Evolutionary conservation across 2,888 invertebrate genomes (phyloP).

Genomic region (Fissipunctia ypsillon): DNA sequence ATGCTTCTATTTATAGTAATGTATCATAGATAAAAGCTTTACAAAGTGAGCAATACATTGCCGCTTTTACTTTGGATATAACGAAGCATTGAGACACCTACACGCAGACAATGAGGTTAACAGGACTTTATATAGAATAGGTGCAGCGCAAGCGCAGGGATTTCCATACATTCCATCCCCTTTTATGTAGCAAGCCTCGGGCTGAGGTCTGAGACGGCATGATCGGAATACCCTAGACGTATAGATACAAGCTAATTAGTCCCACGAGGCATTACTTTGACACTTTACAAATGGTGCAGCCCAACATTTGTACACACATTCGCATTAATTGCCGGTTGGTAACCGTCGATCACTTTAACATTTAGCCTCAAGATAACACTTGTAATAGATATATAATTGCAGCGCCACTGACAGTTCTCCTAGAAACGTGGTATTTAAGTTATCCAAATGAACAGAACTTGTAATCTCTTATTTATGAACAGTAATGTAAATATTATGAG

Average conservation of each 20-base stretch:
- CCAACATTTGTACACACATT: constrained; percentile 57
- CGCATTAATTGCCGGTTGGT: constrained; percentile 62
- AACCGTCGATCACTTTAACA: constrained; percentile 60
- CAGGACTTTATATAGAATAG: constrained; percentile 53
- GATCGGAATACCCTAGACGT: constrained; percentile 54
- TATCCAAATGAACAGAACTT: constrained; percentile 44
- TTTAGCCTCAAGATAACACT: constrained; percentile 61
- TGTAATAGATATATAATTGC: constrained; percentile 62
- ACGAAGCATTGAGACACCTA: constrained; percentile 68
- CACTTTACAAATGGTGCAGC: constrained; percentile 61
- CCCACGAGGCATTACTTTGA: constrained; percentile 61
- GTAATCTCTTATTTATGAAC: constrained; percentile 51
- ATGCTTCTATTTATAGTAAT: constrained; percentile 63
- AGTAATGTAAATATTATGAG: constrained; percentile 55
- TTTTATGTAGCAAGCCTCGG: constrained; percentile 68
- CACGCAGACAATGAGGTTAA: constrained; percentile 54
- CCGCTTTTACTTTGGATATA: constrained; percentile 53
- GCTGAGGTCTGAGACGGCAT: constrained; percentile 65
- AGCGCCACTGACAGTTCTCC: constrained; percentile 46
- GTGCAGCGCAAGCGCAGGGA: constrained; percentile 50
- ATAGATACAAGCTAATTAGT: constrained; percentile 62
- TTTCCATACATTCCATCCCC: constrained; percentile 69
- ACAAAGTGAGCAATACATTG: constrained; percentile 62
- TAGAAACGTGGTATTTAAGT: constrained; percentile 50
- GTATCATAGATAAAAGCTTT: constrained; percentile 64